phyloP scores from a whole-genome alignment of 2,797 vertebrate species.

The Trachops cirrhosus region DNA sequence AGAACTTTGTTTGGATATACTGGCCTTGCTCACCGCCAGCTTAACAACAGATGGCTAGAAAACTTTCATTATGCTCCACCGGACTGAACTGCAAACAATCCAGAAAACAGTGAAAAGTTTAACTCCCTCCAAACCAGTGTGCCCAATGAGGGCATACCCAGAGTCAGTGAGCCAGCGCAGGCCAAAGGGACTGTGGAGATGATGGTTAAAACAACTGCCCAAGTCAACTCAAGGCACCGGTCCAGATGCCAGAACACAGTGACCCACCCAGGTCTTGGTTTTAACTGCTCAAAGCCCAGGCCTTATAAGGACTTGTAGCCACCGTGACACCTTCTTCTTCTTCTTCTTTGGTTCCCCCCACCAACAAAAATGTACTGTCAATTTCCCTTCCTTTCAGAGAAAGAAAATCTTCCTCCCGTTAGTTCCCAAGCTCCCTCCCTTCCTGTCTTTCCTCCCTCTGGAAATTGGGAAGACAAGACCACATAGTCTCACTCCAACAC shows the following conservation, averaged over 20 bases:
- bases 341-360: too few species aligned
- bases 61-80: slow-evolving; percentile 90
- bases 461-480: slow-evolving; percentile 47
- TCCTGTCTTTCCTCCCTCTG: background rate
- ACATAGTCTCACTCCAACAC: slow-evolving; percentile 56
- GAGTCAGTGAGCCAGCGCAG: background rate
- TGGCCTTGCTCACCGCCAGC: slow-evolving; percentile 93
- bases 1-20: slow-evolving; percentile 93
- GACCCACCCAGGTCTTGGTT: slow-evolving; percentile 62
- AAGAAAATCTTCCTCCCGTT: slow-evolving; percentile 26
- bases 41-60: slow-evolving; percentile 96
- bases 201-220: slow-evolving; percentile 70
- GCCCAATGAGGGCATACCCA: slow-evolving; percentile 18
- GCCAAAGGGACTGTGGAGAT: slow-evolving; percentile 28
- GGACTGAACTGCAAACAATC: slow-evolving; percentile 87
- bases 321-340: background rate
- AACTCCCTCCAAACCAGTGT: slow-evolving; percentile 84
- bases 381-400: slow-evolving; percentile 46
- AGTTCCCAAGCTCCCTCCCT: slow-evolving; percentile 38
- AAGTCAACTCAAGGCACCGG: slow-evolving; percentile 67
- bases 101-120: slow-evolving; percentile 85
- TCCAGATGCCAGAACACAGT: slow-evolving; percentile 61
- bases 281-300: slow-evolving; percentile 69
- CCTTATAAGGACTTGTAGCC: slow-evolving; percentile 59
- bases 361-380: background rate